These are phyloP conservation scores for Burhinus bistriatus DNA, from an alignment of 2,113 vertebrate species.

Conservation along the genomic window DNA sequence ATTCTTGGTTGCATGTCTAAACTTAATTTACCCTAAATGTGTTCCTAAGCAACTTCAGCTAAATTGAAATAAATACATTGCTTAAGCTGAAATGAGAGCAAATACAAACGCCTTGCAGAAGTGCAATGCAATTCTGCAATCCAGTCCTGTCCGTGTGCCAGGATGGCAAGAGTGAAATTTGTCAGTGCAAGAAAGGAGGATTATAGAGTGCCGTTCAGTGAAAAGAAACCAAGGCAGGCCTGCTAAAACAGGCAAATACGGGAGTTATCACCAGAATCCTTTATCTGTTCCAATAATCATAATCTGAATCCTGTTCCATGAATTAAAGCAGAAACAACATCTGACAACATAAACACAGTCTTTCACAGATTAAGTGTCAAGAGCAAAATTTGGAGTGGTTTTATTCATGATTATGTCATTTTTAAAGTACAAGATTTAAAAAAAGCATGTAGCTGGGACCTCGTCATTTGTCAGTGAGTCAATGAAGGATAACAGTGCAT, in stretches of 20 bases:
- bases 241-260: background rate
- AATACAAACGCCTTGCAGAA: background rate
- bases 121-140: background rate
- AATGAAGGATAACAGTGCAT: background rate
- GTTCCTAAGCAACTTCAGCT: background rate
- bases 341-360: background rate
- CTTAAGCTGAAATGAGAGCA: background rate
- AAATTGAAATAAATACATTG: background rate
- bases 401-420: background rate
- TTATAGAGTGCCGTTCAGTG: background rate
- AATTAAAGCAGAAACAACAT: background rate
- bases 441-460: background rate
- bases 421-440: background rate
- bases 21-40: background rate
- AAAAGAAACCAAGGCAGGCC: background rate
- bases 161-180: background rate
- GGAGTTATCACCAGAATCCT: background rate
- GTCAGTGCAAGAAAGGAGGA: background rate
- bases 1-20: background rate
- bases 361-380: background rate
- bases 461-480: background rate
- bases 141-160: background rate
- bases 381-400: background rate
- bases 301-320: background rate
- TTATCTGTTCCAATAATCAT: background rate